Evolutionary conservation across 2,113 vertebrate genomes (phyloP).

Genomic region (Erythrolamprus reginae): DNA sequence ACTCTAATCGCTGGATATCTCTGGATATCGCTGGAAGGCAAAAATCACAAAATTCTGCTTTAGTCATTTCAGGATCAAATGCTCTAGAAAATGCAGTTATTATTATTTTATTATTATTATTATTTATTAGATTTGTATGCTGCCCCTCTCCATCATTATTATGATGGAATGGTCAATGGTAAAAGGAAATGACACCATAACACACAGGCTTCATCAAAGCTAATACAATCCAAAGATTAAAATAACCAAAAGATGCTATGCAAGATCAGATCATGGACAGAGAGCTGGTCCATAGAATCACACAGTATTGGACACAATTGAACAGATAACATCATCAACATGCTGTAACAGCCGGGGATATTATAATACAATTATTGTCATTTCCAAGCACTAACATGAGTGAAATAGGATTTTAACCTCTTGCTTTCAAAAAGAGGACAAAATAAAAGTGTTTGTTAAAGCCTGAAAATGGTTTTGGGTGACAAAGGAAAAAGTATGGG

Average conservation of each 20-base stretch:
- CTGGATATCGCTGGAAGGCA: no score
- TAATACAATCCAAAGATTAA: background rate
- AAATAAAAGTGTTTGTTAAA: no score
- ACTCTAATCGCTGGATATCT: no score
- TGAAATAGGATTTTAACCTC: background rate
- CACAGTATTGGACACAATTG: background rate
- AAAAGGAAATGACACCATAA: background rate
- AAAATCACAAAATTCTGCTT: background rate
- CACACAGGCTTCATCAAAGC: background rate
- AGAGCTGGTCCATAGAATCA: background rate
- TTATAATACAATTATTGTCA: background rate
- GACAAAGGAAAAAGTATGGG: no score
- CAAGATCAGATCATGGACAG: background rate
- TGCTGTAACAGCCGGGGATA: background rate
- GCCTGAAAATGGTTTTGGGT: no score
- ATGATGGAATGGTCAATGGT: background rate
- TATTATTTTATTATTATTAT: no score
- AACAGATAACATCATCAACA: background rate
- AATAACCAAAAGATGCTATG: background rate
- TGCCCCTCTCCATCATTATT: no score
- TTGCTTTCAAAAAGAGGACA: no score
- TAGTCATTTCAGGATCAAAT: background rate
- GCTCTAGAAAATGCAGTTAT: background rate
- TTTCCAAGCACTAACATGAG: background rate
- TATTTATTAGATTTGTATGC: no score